Conservation (phyloP, 1,140 invertebrate species). For the Nephotettix cincticeps region DNA sequence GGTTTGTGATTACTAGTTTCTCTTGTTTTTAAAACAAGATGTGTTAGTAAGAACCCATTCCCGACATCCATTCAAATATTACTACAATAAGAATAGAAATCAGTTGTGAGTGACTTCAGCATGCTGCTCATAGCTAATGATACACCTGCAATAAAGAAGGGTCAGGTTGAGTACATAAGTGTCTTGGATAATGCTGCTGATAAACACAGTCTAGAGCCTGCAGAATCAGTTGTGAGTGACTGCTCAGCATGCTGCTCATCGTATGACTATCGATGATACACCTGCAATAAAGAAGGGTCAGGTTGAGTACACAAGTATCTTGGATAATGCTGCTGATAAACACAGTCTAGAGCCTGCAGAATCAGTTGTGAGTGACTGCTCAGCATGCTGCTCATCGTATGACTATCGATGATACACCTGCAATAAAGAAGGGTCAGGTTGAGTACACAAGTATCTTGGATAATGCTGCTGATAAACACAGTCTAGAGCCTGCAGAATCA, state of each 20-base stretch:
- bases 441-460: background rate
- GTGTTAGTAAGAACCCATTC: conserved; percentile 27
- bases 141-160: conserved; percentile 4
- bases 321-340: conserved; percentile 17
- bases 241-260: conserved; percentile 1
- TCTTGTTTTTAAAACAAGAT: conserved; percentile 20
- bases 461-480: conserved; percentile 23
- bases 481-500: conserved; percentile 17
- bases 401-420: background rate
- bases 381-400: conserved; percentile 2
- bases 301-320: too few relatives aligned
- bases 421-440: too few relatives aligned
- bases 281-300: too few relatives aligned
- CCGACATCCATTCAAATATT: conserved; percentile 27
- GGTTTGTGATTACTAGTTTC: conserved; percentile 3
- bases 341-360: conserved; percentile 19
- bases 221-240: conserved; percentile 6
- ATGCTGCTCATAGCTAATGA: background rate
- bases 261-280: background rate
- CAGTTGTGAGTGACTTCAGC: conserved; percentile 6
- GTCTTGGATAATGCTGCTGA: conserved; percentile 4
- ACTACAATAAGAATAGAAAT: conserved; percentile 26
- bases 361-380: conserved; percentile 10
- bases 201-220: conserved; percentile 23
- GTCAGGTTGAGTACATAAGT: too few relatives aligned